phyloP scores from a whole-genome alignment of 2,797 vertebrate species.

The Etheostoma nigrum region DNA sequence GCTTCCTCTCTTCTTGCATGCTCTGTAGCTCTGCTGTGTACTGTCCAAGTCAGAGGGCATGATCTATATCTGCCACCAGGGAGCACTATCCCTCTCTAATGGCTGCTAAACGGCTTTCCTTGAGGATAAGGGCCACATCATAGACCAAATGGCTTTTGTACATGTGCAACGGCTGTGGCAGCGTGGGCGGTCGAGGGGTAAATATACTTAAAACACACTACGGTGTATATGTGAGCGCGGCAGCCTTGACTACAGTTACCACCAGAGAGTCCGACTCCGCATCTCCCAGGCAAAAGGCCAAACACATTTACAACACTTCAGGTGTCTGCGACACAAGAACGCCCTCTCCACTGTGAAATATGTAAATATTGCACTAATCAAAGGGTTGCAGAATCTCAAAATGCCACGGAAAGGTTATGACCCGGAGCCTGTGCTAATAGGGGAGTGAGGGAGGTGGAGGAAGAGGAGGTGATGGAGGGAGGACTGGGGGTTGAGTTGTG shows the following conservation, averaged over 20 bases:
- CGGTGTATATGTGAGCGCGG: conserved; percentile 53
- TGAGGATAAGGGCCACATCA: conserved; percentile 67
- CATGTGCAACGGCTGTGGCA: conserved; percentile 42
- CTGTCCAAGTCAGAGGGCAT: conserved; percentile 64
- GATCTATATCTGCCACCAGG: conserved; percentile 80
- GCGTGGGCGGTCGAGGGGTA: conserved; percentile 54
- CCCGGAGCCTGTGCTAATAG: conserved; percentile 91
- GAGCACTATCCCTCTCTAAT: conserved; percentile 81
- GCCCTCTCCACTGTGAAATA: conserved; percentile 89
- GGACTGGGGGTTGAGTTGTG: conserved; percentile 49
- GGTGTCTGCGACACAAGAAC: conserved; percentile 87
- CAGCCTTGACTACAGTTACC: conserved; percentile 82
- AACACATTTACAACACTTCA: conserved; percentile 91
- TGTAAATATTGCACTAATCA: conserved; percentile 96
- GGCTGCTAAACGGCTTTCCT: conserved; percentile 67
- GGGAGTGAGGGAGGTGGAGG: conserved; percentile 83
- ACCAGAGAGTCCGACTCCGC: conserved; percentile 76
- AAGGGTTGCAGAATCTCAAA: conserved; percentile 93
- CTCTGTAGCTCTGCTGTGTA: conserved; percentile 25
- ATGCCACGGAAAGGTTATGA: conserved; percentile 93
- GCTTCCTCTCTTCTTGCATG: conserved; percentile 12
- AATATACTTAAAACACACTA: conserved; percentile 76
- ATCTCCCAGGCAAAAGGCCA: conserved; percentile 93
- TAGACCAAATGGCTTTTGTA: conserved; percentile 68
- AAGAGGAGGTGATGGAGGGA: conserved; percentile 65